Percentiles rank a stretch among this genome's conserved stretches.
Conservation (phyloP, 2,797 vertebrate genomes). For the Esox lucius region DNA sequence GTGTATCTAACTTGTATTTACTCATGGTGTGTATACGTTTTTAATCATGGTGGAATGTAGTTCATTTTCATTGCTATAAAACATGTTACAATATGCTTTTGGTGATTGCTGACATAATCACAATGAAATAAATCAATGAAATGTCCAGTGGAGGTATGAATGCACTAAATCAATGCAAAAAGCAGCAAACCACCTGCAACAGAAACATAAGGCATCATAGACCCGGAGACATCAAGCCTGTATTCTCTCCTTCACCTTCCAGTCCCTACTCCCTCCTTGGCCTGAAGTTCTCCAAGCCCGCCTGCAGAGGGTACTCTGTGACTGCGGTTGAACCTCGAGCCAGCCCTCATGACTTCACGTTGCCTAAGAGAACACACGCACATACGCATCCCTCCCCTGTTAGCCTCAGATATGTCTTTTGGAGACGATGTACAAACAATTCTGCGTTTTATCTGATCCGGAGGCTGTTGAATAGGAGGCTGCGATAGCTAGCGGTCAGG, state of each 20-base stretch:
- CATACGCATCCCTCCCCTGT: slow-evolving; percentile 6
- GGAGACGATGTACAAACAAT: slow-evolving; percentile 43
- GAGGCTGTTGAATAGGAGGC: slow-evolving; percentile 38
- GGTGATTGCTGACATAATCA: too few relatives aligned
- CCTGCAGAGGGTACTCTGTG: slow-evolving; percentile 75
- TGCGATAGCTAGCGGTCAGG: slow-evolving; percentile 37
- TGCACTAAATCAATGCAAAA: too few relatives aligned
- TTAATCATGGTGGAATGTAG: too few relatives aligned
- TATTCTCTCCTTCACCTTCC: not conserved
- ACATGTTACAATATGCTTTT: too few relatives aligned
- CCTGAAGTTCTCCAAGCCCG: slow-evolving; percentile 45
- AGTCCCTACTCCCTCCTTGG: slow-evolving; percentile 11
- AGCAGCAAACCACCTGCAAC: too few relatives aligned
- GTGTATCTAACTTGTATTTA: too few relatives aligned
- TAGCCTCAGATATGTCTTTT: slow-evolving; percentile 27
- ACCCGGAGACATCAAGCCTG: not conserved
- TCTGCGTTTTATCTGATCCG: slow-evolving; percentile 52
- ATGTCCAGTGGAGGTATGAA: too few relatives aligned
- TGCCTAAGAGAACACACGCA: not conserved
- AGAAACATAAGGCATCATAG: not conserved
- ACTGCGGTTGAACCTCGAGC: slow-evolving; percentile 50
- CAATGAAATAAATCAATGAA: too few relatives aligned
- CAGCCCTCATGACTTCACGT: slow-evolving; percentile 19
- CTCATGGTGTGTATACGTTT: too few relatives aligned
- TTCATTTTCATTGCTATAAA: too few relatives aligned